phyloP scores from a whole-genome alignment of 2,888 invertebrate genomes.

The Flexamia atlantica region DNA sequence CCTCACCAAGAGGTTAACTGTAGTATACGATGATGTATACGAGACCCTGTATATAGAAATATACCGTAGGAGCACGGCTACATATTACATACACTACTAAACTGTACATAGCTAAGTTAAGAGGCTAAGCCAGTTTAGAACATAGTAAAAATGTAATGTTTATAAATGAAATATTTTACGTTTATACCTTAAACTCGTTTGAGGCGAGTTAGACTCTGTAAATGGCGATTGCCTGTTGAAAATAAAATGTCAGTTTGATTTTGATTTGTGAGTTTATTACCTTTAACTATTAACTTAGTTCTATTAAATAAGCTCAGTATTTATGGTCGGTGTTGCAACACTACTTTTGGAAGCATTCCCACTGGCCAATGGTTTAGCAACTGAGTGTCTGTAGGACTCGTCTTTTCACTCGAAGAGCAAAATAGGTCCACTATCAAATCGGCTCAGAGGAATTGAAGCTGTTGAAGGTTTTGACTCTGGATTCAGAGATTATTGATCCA shows the following conservation, averaged over 20 bases:
- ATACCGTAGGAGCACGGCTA: conserved; percentile 45
- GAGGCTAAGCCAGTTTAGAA: conserved; percentile 39
- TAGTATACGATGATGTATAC: conserved; percentile 21
- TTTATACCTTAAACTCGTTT: conserved; percentile 1
- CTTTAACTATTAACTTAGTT: too few relatives aligned
- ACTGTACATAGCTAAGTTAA: conserved; percentile 31
- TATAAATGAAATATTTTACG: conserved; percentile 40
- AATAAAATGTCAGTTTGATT: conserved; percentile 17
- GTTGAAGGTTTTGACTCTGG: too few relatives aligned
- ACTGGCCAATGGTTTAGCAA: too few relatives aligned
- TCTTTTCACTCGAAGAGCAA: too few relatives aligned
- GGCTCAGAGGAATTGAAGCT: too few relatives aligned
- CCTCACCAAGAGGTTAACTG: conserved; percentile 43
- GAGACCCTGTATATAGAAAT: conserved; percentile 7
- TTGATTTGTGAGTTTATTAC: too few relatives aligned
- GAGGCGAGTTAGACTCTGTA: conserved; percentile 3
- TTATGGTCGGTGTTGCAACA: too few relatives aligned
- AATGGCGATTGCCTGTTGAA: conserved; percentile 1
- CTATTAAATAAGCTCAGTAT: too few relatives aligned
- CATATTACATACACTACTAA: conserved; percentile 45
- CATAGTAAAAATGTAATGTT: conserved; percentile 35
- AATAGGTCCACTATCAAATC: too few relatives aligned
- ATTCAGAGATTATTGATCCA: too few relatives aligned
- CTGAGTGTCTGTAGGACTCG: too few relatives aligned
- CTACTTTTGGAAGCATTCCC: too few relatives aligned